Evolutionary conservation across 2,888 invertebrate genomes (phyloP).

Genomic region (Mythimna lalbum): DNA sequence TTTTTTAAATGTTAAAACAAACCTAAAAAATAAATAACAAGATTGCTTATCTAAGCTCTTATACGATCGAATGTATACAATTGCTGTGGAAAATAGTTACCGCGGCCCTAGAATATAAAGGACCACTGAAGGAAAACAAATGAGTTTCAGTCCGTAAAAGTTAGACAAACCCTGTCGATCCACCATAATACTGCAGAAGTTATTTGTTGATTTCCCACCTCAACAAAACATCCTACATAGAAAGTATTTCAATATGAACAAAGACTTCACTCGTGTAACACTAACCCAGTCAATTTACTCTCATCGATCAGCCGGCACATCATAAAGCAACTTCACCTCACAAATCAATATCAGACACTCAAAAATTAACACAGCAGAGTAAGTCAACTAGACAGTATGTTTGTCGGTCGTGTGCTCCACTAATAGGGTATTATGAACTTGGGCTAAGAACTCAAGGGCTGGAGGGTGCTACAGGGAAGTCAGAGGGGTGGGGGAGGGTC

Average conservation of each 20-base stretch:
- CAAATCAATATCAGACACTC: conserved; percentile 52
- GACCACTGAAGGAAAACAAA: no score
- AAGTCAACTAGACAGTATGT: conserved; percentile 77
- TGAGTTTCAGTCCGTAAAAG: no score
- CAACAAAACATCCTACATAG: no score
- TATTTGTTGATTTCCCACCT: no score
- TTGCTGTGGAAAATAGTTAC: no score
- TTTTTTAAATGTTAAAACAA: not conserved
- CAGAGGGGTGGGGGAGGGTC: conserved; percentile 59
- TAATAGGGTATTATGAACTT: conserved; percentile 90
- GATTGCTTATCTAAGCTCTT: not conserved
- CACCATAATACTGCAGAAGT: no score
- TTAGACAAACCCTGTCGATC: no score
- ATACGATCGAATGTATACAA: no score
- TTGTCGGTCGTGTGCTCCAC: conserved; percentile 80
- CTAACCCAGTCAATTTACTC: not conserved
- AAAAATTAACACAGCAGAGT: conserved; percentile 62
- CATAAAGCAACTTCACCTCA: not conserved
- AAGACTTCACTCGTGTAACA: not conserved
- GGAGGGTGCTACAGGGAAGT: conserved; percentile 73
- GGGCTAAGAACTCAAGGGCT: conserved; percentile 80
- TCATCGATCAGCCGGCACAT: conserved; percentile 1
- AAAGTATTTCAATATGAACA: not conserved
- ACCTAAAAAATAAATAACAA: not conserved
- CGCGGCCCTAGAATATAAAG: no score